Conservation (phyloP, 2,113 vertebrate genomes). For the Psammodynastes pulverulentus region DNA sequence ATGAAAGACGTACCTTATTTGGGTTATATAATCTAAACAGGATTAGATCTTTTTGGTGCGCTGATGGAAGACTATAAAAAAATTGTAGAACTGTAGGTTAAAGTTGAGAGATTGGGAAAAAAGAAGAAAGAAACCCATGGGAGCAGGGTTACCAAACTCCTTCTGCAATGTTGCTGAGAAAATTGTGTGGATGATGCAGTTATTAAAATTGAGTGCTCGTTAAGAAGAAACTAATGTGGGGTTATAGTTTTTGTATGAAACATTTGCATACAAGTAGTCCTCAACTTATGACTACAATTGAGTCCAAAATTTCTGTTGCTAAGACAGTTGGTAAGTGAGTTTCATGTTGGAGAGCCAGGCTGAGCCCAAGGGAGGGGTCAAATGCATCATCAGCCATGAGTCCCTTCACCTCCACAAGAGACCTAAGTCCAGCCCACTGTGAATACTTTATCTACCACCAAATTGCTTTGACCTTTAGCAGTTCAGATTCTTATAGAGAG, state of each 20-base stretch:
- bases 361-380: too few species aligned
- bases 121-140: not conserved
- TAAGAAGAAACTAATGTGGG: slow-evolving; percentile 6
- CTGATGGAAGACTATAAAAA: not conserved
- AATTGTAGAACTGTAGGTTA: not conserved
- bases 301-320: too few species aligned
- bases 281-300: too few species aligned
- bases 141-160: not conserved
- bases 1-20: not conserved
- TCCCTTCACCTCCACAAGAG: too few species aligned
- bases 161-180: not conserved
- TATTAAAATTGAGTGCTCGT: not conserved
- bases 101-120: not conserved
- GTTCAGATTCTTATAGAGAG: too few species aligned
- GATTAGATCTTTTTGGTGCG: not conserved
- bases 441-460: too few species aligned
- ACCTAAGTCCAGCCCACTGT: too few species aligned
- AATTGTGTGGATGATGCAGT: not conserved
- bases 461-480: too few species aligned
- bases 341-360: too few species aligned
- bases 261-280: not conserved
- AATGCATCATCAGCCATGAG: too few species aligned
- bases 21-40: not conserved
- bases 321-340: too few species aligned
- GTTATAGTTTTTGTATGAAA: slow-evolving; percentile 5